These are phyloP conservation scores for Stichopus chloronotus DNA, from an alignment of 35 echinoderm and acorn worm genomes.

Conservation along the genomic window DNA sequence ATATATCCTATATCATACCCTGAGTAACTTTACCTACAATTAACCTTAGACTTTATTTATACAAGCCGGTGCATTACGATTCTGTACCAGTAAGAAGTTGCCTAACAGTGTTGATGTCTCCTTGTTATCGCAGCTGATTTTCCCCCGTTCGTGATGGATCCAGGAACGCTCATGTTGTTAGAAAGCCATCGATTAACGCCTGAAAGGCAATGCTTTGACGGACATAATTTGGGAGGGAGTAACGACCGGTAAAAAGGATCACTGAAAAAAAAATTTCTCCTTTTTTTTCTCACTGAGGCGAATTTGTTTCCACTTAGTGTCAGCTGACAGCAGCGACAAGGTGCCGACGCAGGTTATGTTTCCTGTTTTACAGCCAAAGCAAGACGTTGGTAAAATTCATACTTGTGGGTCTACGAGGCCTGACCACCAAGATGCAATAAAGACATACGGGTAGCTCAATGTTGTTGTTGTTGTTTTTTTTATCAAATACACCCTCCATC, in stretches of 20 bases:
- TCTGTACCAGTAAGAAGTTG: background rate
- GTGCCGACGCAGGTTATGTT: background rate
- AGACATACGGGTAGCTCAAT: too few species aligned
- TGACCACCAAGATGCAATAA: too few species aligned
- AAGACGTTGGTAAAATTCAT: too few species aligned
- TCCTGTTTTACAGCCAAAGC: background rate
- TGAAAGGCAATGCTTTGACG: conserved; percentile 4
- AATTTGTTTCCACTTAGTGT: conserved; percentile 15
- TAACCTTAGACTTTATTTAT: too few species aligned
- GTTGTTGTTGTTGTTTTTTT: too few species aligned
- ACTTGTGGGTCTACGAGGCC: too few species aligned
- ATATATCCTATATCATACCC: too few species aligned
- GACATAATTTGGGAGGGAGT: conserved; percentile 49
- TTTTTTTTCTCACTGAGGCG: background rate
- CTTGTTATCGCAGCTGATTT: conserved; percentile 8
- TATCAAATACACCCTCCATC: too few species aligned
- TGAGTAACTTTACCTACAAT: too few species aligned
- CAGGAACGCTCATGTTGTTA: background rate
- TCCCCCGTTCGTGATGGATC: conserved; percentile 16
- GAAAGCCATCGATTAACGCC: conserved; percentile 18
- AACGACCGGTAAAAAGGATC: conserved; percentile 30
- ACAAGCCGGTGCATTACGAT: too few species aligned
- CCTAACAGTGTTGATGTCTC: background rate
- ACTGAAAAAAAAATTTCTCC: background rate
- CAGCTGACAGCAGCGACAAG: background rate